These are phyloP conservation scores for Scleropages formosus DNA, from an alignment of 2,797 vertebrate genomes.

Conservation along the genomic window DNA sequence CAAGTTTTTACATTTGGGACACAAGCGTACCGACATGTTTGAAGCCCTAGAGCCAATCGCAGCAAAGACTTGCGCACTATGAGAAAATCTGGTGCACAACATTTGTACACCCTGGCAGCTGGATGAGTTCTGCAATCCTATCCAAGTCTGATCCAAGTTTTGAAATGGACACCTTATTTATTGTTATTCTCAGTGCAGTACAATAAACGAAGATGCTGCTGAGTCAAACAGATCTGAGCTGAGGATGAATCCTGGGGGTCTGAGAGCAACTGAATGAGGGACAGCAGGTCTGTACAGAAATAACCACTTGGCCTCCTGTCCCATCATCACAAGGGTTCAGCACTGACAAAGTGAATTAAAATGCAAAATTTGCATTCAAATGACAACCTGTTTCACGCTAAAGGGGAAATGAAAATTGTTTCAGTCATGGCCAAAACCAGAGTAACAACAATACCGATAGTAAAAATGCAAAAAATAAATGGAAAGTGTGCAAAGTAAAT, in stretches of 20 bases:
- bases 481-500: too few species aligned
- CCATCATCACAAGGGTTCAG: not conserved
- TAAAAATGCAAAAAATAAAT: too few species aligned
- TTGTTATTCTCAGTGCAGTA: not conserved
- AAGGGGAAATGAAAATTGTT: not conserved
- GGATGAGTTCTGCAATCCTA: not conserved
- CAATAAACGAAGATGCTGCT: not conserved
- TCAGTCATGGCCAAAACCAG: too few species aligned
- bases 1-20: conserved; percentile 2
- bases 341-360: too few species aligned
- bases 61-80: not conserved
- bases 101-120: not conserved
- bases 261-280: not conserved
- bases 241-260: not conserved
- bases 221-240: not conserved
- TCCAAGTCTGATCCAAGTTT: not conserved
- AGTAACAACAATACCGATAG: too few species aligned
- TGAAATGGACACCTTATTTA: not conserved
- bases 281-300: not conserved
- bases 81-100: not conserved
- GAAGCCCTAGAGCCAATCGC: not conserved
- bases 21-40: conserved; percentile 3
- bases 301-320: too few species aligned
- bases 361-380: not conserved
- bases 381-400: too few species aligned